Conservation (phyloP, 2,113 vertebrate genomes). For the Antechinus stuartii region DNA sequence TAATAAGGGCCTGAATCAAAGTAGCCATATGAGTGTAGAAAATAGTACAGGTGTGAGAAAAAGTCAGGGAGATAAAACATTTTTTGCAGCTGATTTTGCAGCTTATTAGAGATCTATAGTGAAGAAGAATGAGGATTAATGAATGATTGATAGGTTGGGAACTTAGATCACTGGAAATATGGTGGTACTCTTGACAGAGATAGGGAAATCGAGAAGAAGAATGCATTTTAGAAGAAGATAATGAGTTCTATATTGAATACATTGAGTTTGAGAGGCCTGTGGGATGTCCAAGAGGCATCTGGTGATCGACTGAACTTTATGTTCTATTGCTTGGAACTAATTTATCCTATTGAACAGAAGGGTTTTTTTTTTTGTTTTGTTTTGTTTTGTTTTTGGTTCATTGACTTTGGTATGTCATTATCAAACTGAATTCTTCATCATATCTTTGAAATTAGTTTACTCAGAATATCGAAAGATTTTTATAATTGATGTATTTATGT, state of each 20-base stretch:
- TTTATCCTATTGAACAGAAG: background rate
- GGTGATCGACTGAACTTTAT: background rate
- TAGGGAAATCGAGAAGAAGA: background rate
- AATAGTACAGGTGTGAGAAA: background rate
- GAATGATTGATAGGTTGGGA: background rate
- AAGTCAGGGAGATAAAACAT: background rate
- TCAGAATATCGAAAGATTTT: background rate
- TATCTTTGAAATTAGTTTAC: accelerated
- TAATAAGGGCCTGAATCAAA: background rate
- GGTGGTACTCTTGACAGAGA: background rate
- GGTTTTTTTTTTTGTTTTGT: too few relatives aligned
- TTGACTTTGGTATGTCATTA: accelerated
- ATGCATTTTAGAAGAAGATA: background rate
- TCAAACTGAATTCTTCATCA: background rate
- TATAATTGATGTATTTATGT: accelerated
- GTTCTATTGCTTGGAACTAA: background rate
- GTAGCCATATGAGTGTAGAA: background rate
- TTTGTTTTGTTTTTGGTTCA: accelerated
- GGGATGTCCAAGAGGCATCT: background rate
- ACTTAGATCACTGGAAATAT: background rate
- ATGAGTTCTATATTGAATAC: background rate
- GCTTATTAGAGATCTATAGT: background rate
- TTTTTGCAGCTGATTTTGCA: background rate
- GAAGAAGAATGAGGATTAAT: background rate
- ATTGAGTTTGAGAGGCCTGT: background rate